These are phyloP conservation scores for Cotesia glomerata DNA, from an alignment of 1,140 invertebrate genomes.

Conservation along the genomic window DNA sequence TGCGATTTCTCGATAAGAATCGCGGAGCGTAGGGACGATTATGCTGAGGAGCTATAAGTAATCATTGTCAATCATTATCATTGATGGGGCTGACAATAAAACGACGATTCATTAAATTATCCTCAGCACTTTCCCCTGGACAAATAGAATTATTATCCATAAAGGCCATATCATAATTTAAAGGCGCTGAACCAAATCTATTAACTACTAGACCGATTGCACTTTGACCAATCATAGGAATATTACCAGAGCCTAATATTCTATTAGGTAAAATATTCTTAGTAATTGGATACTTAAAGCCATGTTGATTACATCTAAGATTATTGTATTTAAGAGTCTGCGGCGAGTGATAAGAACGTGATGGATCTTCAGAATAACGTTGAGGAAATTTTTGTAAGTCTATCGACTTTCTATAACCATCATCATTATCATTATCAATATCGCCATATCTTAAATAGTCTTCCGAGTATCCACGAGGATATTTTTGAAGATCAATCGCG, in stretches of 20 bases:
- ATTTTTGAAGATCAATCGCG: constrained; percentile 51
- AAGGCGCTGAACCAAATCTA: constrained; percentile 54
- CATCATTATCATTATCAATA: constrained; percentile 29
- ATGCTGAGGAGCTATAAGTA: not conserved
- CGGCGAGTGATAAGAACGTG: constrained; percentile 39
- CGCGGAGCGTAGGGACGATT: not conserved
- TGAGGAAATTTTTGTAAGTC: constrained; percentile 56
- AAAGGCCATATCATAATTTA: constrained; percentile 45
- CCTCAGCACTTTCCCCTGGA: constrained; percentile 40
- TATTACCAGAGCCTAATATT: constrained; percentile 47
- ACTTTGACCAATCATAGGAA: constrained; percentile 56
- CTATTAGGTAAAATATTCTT: constrained; percentile 45
- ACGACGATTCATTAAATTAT: constrained; percentile 48
- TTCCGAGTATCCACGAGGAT: constrained; percentile 52
- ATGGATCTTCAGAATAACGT: constrained; percentile 53
- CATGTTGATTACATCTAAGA: constrained; percentile 48
- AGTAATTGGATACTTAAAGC: constrained; percentile 46
- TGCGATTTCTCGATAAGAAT: not conserved
- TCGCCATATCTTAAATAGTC: constrained; percentile 42
- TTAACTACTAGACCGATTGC: constrained; percentile 56
- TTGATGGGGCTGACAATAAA: constrained; percentile 51
- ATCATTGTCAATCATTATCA: constrained; percentile 44
- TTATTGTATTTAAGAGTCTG: constrained; percentile 53
- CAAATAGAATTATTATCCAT: constrained; percentile 42
- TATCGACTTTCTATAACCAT: constrained; percentile 36